These are phyloP conservation scores for Bombus ignitus DNA, from an alignment of 1,140 invertebrate genomes.

Conservation along the genomic window DNA sequence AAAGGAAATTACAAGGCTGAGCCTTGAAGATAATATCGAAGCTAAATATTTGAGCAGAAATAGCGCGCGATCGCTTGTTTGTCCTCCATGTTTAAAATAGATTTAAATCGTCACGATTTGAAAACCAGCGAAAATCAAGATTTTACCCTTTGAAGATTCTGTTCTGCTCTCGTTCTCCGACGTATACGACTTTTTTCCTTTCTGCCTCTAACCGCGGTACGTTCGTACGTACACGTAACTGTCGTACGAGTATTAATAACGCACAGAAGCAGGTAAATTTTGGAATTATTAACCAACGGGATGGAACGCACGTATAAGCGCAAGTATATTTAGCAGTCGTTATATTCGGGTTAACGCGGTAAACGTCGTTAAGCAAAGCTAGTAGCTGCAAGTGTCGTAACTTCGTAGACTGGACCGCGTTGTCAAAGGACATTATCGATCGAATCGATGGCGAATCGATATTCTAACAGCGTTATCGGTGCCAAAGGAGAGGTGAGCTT, in stretches of 20 bases:
- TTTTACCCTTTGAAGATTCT: background rate
- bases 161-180: background rate
- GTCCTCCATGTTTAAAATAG: conserved; percentile 10
- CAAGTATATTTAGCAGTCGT: conserved; percentile 60
- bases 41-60: conserved; percentile 28
- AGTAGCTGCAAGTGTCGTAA: conserved; percentile 21
- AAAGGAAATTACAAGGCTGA: conserved; percentile 1
- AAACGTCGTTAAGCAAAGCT: conserved; percentile 54
- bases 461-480: conserved; percentile 14
- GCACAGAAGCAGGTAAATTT: conserved; percentile 17
- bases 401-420: conserved; percentile 3
- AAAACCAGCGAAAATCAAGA: background rate
- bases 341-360: conserved; percentile 57
- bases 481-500: background rate
- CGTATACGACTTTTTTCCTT: background rate
- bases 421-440: conserved; percentile 35
- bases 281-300: conserved; percentile 20
- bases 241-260: conserved; percentile 46
- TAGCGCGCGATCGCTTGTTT: background rate
- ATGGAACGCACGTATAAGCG: conserved; percentile 24
- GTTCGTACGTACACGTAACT: background rate
- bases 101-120: conserved; percentile 24
- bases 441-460: conserved; percentile 42
- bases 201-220: background rate
- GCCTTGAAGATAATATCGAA: conserved; percentile 26